A percentile compares a stretch with the other conserved stretches of the same genome.
Conservation (phyloP, 2,888 invertebrate species). For the Clivina fossor region DNA sequence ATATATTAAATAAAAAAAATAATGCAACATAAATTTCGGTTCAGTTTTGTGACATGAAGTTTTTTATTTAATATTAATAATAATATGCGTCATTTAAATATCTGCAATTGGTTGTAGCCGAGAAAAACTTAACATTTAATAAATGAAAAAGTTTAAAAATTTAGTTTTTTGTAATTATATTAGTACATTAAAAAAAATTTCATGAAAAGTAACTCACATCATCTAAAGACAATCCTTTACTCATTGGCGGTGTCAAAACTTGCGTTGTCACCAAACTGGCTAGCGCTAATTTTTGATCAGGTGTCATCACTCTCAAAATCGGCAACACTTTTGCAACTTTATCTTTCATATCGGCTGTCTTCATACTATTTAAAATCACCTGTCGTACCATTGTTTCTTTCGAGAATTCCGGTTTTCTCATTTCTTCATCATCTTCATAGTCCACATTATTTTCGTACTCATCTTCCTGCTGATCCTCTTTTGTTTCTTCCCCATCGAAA, state of each 20-base stretch:
- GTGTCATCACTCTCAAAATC: slow-evolving; percentile 64
- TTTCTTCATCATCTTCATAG: slow-evolving; percentile 43
- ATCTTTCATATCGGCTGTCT: slow-evolving; percentile 60
- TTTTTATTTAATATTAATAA: background rate
- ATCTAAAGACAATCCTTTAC: slow-evolving; percentile 57
- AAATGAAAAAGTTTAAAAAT: no score
- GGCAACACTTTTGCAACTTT: slow-evolving; percentile 66
- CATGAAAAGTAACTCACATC: slow-evolving; percentile 53
- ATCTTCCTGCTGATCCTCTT: background rate
- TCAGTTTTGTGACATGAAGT: no score
- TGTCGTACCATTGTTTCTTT: slow-evolving; percentile 58
- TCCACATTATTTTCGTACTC: slow-evolving; percentile 46
- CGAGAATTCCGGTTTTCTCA: slow-evolving; percentile 44
- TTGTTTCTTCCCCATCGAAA: slow-evolving; percentile 2
- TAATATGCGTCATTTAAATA: no score
- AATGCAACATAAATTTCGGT: no score
- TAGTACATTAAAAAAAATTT: slow-evolving; percentile 7
- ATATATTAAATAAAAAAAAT: no score
- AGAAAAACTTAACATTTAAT: no score
- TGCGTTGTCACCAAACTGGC: slow-evolving; percentile 66
- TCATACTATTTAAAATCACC: slow-evolving; percentile 60
- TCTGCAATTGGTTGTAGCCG: no score
- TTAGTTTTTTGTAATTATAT: slow-evolving; percentile 2
- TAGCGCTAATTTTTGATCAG: slow-evolving; percentile 62
- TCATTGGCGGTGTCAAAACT: slow-evolving; percentile 56